Conservation (phyloP, 2,888 invertebrate species). For the Melitaea athalia region DNA sequence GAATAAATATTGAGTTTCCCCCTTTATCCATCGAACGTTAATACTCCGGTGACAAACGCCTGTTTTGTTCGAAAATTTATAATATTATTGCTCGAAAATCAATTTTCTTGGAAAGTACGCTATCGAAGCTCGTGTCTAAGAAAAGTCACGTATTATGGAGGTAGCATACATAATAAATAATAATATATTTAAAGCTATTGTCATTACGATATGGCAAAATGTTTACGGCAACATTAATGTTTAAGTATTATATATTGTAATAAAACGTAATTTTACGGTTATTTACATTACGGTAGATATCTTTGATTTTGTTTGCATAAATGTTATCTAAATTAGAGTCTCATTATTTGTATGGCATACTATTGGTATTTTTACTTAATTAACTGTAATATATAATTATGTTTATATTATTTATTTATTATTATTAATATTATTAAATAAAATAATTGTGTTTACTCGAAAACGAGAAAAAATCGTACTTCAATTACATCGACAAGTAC, state of each 20-base stretch:
- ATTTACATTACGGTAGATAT: no score
- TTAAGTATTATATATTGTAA: not conserved
- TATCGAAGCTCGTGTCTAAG: slow-evolving; percentile 44
- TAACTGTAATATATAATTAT: no score
- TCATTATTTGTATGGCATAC: no score
- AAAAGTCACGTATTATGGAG: slow-evolving; percentile 73
- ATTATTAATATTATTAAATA: no score
- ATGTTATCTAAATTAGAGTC: no score
- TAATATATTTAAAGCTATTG: slow-evolving; percentile 13
- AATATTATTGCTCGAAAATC: slow-evolving; percentile 72
- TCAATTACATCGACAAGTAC: no score
- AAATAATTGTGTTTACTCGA: no score
- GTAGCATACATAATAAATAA: slow-evolving; percentile 31
- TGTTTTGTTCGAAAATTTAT: slow-evolving; percentile 63
- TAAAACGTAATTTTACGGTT: no score
- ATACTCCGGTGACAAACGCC: slow-evolving; percentile 53
- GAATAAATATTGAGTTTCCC: not conserved
- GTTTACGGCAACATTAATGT: not conserved
- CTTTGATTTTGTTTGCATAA: no score
- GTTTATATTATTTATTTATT: no score
- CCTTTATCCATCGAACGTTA: slow-evolving; percentile 29
- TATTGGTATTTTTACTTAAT: no score
- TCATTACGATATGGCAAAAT: slow-evolving; percentile 16
- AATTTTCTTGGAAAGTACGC: slow-evolving; percentile 69
- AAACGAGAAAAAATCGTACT: no score